Evolutionary conservation across 2,888 invertebrate genomes (phyloP).

Genomic region (Heterodera filipjevi): DNA sequence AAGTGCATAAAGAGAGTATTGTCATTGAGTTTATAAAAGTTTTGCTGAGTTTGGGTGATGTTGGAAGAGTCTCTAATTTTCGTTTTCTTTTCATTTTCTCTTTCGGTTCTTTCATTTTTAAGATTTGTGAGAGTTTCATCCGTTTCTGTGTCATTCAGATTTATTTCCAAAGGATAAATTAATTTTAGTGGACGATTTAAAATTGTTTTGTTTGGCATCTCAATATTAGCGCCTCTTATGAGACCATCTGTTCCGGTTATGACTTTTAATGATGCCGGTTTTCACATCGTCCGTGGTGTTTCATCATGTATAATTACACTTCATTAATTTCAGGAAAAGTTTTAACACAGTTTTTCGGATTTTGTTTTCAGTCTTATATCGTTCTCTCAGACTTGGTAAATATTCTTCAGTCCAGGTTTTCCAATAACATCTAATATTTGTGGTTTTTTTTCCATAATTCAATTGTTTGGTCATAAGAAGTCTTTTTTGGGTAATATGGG

Average conservation of each 20-base stretch:
- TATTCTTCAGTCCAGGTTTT: not conserved
- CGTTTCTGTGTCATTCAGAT: not conserved
- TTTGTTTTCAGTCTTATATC: too few relatives aligned
- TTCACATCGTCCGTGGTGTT: too few relatives aligned
- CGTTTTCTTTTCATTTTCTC: not conserved
- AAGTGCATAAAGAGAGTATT: not conserved
- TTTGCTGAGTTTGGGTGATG: not conserved
- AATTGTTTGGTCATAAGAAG: not conserved
- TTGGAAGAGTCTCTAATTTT: not conserved
- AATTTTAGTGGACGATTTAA: not conserved
- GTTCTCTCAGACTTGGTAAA: too few relatives aligned
- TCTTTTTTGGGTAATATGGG: not conserved
- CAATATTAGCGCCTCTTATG: not conserved
- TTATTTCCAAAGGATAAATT: not conserved
- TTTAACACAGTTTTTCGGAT: too few relatives aligned
- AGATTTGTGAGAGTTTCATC: not conserved
- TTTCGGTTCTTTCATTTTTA: not conserved
- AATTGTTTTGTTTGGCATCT: not conserved
- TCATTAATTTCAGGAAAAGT: too few relatives aligned
- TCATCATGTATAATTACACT: too few relatives aligned
- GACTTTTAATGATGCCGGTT: too few relatives aligned
- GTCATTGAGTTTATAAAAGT: not conserved
- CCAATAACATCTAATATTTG: not conserved
- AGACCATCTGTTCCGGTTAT: too few relatives aligned
- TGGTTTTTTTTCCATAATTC: not conserved